These are phyloP conservation scores for Balaeniceps rex DNA, from an alignment of 2,113 vertebrate species.

Conservation along the genomic window DNA sequence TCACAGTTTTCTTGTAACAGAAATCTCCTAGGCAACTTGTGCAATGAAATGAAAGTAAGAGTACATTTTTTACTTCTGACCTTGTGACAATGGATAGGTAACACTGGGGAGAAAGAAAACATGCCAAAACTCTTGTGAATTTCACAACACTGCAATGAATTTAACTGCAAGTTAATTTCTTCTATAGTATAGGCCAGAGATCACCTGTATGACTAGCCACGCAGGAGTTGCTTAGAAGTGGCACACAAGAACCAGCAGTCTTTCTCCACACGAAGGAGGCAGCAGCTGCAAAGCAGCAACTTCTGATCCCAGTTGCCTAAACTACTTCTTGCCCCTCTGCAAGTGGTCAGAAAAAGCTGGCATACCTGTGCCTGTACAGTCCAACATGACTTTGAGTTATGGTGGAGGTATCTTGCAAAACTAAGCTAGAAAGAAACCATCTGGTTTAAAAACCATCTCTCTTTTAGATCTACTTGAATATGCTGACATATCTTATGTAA, in stretches of 20 bases:
- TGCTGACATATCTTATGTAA: neutral
- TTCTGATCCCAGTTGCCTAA: neutral
- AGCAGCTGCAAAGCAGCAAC: neutral
- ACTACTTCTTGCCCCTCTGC: neutral
- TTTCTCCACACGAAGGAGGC: neutral
- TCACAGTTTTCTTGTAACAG: neutral
- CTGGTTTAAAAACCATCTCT: neutral
- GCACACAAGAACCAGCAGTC: neutral
- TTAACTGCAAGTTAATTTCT: neutral
- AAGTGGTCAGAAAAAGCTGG: neutral
- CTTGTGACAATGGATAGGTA: neutral
- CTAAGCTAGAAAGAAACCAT: too few species aligned
- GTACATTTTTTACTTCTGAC: neutral
- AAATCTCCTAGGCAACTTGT: conserved; percentile 4
- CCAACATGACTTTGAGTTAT: neutral
- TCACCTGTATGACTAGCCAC: neutral
- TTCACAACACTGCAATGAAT: neutral
- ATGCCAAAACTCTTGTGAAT: neutral
- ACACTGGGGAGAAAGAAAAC: neutral
- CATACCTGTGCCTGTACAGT: neutral
- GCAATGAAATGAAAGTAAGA: neutral
- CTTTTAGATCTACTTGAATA: neutral
- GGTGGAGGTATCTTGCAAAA: neutral
- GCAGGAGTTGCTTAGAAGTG: neutral
- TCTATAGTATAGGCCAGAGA: neutral